Evolutionary conservation across 1,140 invertebrate species (phyloP).

Genomic region (Drosophila burlai): DNA sequence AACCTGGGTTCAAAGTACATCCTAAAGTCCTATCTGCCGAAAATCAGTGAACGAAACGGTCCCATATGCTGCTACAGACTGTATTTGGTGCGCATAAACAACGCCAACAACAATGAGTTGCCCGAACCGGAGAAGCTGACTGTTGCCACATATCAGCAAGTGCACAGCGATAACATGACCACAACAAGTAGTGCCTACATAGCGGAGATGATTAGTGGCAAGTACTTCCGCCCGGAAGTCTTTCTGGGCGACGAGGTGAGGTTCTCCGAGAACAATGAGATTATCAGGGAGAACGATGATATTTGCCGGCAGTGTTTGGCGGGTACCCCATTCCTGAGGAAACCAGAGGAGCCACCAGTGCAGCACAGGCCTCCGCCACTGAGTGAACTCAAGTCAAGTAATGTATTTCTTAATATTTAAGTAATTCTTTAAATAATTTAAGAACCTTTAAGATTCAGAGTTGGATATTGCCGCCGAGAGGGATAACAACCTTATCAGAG

Average conservation of each 20-base stretch:
- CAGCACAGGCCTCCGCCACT: conserved; percentile 29
- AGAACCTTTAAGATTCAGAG: conserved; percentile 21
- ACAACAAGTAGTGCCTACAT: conserved; percentile 91
- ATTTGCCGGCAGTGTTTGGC: conserved; percentile 71
- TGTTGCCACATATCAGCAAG: conserved; percentile 90
- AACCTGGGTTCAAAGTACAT: conserved; percentile 89
- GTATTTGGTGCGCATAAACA: conserved; percentile 90
- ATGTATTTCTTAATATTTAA: conserved; percentile 1
- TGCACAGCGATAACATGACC: conserved; percentile 86
- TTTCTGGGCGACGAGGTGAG: conserved; percentile 88
- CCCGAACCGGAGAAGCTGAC: conserved; percentile 89
- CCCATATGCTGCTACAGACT: conserved; percentile 94
- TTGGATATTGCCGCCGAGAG: conserved; percentile 45
- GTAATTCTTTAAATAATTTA: no score
- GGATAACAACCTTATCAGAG: conserved; percentile 65
- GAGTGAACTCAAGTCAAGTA: conserved; percentile 26
- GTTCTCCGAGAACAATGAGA: conserved; percentile 62
- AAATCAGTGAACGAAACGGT: conserved; percentile 93
- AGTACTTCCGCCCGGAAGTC: conserved; percentile 87
- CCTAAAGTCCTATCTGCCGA: conserved; percentile 90
- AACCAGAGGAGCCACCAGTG: conserved; percentile 4
- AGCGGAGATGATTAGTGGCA: conserved; percentile 91
- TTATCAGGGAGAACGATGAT: conserved; percentile 63
- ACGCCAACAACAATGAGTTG: conserved; percentile 88
- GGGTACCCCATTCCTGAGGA: conserved; percentile 51